Evolutionary conservation across 92 coral and sea anemone species (phyloP), one percentile per base, ranked within the genome.

Genomic region (Montipora capitata): DNA sequence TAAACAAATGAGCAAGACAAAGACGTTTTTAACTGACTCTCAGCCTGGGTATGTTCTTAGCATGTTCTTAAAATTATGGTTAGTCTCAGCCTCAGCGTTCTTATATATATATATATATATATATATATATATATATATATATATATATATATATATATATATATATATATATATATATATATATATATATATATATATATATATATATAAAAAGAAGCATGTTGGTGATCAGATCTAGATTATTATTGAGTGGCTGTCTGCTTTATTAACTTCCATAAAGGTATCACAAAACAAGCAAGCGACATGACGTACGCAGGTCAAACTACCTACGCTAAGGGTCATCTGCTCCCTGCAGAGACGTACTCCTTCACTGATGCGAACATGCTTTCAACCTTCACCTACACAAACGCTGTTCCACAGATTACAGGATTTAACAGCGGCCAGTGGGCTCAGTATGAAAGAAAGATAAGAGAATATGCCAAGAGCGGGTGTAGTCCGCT

Each of bases 331-430:
- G 48, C 58, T 7, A 83, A 58, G 43, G 87, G 87, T 20, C 87
- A 83, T 45, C 43, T 83, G 62, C 70, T 83, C 18, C 79, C 87
- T 44, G 87, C 87, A 0, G 17, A 38, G 56, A 83, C 80, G 8
- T 72, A 72, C 78, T 82, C 87, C 56, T 70, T 54, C 17, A 3
- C 40, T 40, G 15, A 35, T 17, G 5, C 3, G 35, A 8, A 59
- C 16, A 17, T 72, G 15, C 0, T 27, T 1, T 27, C 35, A 27
- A 27, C 35, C 1, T 27, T 27, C 35, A 27, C 35, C 35, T 27
- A 27, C 35, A 27, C 35, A 27, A 27, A 27, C 35, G 35, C 35
- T 27, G 35, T 27, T 27, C 35, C 35, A 27, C 87, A 83, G 71
- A 40, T 20, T 42, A 38, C 57, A 43, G 17, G 70, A 10, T 83